Percentiles rank a stretch among this genome's conserved stretches.
These are phyloP conservation scores for Brevimyrus niger DNA, from an alignment of 2,113 vertebrate species.

Conservation along the genomic window DNA sequence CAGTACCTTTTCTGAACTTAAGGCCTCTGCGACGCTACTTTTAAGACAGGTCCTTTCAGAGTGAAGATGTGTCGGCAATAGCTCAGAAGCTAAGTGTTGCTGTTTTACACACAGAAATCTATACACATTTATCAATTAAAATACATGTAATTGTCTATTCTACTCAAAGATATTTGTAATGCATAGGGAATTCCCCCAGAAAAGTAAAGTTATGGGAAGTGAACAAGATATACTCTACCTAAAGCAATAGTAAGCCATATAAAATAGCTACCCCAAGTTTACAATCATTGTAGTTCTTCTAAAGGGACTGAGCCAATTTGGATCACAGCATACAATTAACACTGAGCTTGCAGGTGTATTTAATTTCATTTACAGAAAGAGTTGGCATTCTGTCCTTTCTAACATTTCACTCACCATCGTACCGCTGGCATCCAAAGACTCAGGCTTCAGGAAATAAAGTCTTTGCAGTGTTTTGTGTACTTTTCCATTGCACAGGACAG, in stretches of 20 bases:
- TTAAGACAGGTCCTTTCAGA: neutral
- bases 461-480: neutral
- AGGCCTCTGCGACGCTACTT: neutral
- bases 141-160: neutral
- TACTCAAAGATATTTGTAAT: neutral
- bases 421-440: neutral
- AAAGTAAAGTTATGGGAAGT: neutral
- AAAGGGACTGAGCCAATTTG: neutral
- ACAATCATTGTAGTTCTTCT: neutral
- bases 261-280: neutral
- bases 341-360: neutral
- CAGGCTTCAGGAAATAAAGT: neutral
- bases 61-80: neutral
- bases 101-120: neutral
- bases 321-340: neutral
- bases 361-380: neutral
- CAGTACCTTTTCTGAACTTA: neutral
- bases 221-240: neutral
- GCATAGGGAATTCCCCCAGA: neutral
- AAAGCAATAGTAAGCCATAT: neutral
- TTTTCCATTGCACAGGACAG: neutral
- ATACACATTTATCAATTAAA: neutral
- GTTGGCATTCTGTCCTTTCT: neutral
- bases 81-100: neutral
- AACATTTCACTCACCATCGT: neutral